Evolutionary conservation across 2,888 invertebrate species (phyloP).

Genomic region (Netelia melanura): DNA sequence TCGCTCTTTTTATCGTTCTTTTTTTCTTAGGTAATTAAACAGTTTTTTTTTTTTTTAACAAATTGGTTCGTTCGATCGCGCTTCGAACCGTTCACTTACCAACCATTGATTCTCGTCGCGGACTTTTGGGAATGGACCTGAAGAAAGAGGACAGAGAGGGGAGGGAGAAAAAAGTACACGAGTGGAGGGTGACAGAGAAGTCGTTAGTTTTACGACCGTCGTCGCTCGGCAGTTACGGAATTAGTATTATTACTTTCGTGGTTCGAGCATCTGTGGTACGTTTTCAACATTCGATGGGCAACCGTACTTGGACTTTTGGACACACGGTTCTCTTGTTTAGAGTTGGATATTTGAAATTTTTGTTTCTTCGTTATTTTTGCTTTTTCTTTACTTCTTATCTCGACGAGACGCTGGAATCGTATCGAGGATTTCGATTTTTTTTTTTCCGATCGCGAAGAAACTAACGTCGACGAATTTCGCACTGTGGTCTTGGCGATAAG

Average conservation of each 20-base stretch:
- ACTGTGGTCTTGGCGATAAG: too few relatives aligned
- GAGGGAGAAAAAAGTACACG: neutral
- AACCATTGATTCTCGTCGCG: neutral
- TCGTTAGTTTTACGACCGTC: conserved; percentile 40
- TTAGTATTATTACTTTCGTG: conserved; percentile 41
- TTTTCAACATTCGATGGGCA: neutral
- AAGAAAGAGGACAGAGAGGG: neutral
- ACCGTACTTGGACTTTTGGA: neutral
- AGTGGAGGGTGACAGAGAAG: neutral
- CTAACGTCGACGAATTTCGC: too few relatives aligned
- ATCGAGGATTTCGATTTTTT: too few relatives aligned
- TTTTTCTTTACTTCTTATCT: neutral
- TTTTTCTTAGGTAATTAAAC: neutral
- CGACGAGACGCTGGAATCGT: neutral
- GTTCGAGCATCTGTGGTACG: conserved; percentile 36
- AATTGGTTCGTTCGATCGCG: neutral
- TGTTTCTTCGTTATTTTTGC: too few relatives aligned
- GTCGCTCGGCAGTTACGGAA: conserved; percentile 23
- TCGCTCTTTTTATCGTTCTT: conserved; percentile 3
- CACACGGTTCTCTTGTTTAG: neutral
- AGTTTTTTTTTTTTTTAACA: too few relatives aligned
- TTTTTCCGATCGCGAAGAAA: too few relatives aligned
- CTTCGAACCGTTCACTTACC: neutral
- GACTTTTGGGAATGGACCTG: neutral
- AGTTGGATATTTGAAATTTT: too few relatives aligned